Percentiles rank a stretch among this genome's conserved stretches.
Conservation (phyloP, 2,113 vertebrate species). For the Globicephala melas region DNA sequence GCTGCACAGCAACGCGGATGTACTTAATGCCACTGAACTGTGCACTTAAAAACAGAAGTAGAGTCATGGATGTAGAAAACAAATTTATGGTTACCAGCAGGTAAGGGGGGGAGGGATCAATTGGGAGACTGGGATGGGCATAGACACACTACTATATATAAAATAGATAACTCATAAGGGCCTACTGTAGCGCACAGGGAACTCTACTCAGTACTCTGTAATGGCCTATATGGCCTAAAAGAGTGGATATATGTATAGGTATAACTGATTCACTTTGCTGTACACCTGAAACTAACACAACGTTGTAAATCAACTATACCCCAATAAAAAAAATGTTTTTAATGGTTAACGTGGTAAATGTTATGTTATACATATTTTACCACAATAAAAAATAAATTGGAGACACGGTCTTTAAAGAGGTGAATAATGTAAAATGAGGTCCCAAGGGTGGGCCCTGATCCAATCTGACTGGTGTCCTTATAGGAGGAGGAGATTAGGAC, state of each 20-base stretch:
- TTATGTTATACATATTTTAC: not conserved
- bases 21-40: accelerated
- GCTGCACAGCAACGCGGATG: no score
- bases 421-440: accelerated
- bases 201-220: accelerated
- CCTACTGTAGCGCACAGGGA: accelerated
- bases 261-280: accelerated
- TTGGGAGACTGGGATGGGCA: not conserved
- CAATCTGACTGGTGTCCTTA: not conserved
- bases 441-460: not conserved
- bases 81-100: not conserved
- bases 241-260: accelerated
- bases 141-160: accelerated
- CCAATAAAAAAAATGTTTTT: accelerated
- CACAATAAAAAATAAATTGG: not conserved
- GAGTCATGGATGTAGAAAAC: no score
- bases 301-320: accelerated
- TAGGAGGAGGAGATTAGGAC: not conserved
- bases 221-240: accelerated
- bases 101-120: not conserved
- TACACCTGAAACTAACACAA: not conserved
- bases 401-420: not conserved
- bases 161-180: not conserved
- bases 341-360: not conserved
- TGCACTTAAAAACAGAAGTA: accelerated